Evolutionary conservation across 2,797 vertebrate genomes (phyloP), one percentile per base, ranked within the genome.

Genomic region (Pipistrellus kuhlii): DNA sequence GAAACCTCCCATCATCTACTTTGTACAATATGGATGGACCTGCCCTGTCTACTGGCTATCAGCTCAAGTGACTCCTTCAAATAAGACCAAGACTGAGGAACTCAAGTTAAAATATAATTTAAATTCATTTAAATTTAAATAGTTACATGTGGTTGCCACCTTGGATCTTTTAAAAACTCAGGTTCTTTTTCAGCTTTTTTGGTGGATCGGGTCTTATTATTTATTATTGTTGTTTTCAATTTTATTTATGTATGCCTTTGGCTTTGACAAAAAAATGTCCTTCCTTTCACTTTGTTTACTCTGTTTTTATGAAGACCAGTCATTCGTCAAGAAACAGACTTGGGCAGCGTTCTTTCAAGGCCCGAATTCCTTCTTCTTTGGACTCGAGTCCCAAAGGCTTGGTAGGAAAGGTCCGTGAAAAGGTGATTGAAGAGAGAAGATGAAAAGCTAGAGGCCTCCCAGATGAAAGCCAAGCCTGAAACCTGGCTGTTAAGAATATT

Each of bases 391-490:
- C 86, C 78, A 69, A 71, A 89, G 71, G 59, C 35, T 95, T 77
- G 14, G 41, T 51, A 90, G 82, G 32, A 94, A 95, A 90, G 41
- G 27, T 38, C 73, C 6, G 0, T 30, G 62, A 38, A 96, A 96
- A 94, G 27, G 62, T 95, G 68, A 85, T 1, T 82, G 66, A 55
- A 92, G 83, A 91, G 62, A 96, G 81, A 95, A 95, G 80, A 80
- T 90, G 86, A 94, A 96, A 94, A 94, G 76, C 77, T 41, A 21
- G 64, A 87, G 82, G 46, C 55, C 68, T 87, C 53, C 71, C 57
- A 90, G 62, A 93, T 59, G 86, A 95, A 86, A 94, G 81, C n/a
- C 71, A 86, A 57, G 72, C 46, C 86, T 83, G 84, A 91, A 89
- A 88, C 5, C 57, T 75, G 78, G 73, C 77, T 85, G 69, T 68